Evolutionary conservation across 2,888 invertebrate genomes (phyloP), one percentile per base, ranked within the genome.

Genomic region (Stomorhina lunata): DNA sequence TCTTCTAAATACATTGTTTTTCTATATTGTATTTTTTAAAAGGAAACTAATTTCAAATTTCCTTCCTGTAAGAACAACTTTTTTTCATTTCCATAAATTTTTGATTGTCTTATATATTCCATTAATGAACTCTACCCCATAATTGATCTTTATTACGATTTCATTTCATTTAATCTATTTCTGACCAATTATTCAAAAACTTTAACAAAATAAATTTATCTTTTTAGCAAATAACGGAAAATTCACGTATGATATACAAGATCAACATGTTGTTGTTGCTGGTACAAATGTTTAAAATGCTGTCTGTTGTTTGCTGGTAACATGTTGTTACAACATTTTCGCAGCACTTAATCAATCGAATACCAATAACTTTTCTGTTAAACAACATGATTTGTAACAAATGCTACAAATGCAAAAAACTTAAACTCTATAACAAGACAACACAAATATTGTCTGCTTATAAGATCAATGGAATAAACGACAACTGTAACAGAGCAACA

Each of bases 341-440:
- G 66, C 81, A 84, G 79, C 84, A 85, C 84, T 85, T 84, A 85
- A 85, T 84, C 84, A 84, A 85, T 84, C 83, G 85, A 83, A 84
- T 85, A 84, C 85, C 85, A 84, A 83, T 81, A 82, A 71, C 50
- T 79, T 79, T n/a, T 80, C 68, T 80, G 71, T 53, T 71, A 59
- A 80, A 68, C 66, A 80, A 80, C 79, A 68, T 80, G 59, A 80
- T 79, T 79, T 53, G 53, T 43, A 69, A 84, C 71, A 78, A 61
- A 69, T 76, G 68, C 72, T 53, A 53, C 48, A 68, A 75, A 66
- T 69, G 45, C 32, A 32, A 50, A 48, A 50, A 20, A 45, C 45
- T 29, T n/a, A 32, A 22, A 55, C 55, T n/a, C 29, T 55, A 40
- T 27, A 65, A 61, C 34, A 37, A 71, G 37, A 37, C 27, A 32